These are phyloP conservation scores for Perizoma flavofasciatum DNA, from an alignment of 2,888 invertebrate species.

Conservation along the genomic window DNA sequence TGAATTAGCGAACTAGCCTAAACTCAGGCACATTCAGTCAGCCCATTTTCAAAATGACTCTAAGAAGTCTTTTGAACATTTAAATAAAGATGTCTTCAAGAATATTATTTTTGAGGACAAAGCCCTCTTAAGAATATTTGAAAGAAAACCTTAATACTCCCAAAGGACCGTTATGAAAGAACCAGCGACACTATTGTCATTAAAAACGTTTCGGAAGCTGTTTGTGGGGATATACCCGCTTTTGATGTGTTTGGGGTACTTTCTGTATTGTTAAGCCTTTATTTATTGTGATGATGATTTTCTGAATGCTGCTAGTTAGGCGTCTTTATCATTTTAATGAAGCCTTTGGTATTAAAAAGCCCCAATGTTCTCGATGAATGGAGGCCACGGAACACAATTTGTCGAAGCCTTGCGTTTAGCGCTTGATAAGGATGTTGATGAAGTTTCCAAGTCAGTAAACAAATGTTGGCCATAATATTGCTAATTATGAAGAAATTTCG, in stretches of 20 bases:
- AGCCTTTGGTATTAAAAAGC: not conserved
- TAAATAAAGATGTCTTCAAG: slow-evolving; percentile 19
- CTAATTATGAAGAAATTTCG: too few relatives aligned
- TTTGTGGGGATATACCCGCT: slow-evolving; percentile 18
- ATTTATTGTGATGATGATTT: slow-evolving; percentile 19
- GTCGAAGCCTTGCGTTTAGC: too few relatives aligned
- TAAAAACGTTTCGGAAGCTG: slow-evolving; percentile 26
- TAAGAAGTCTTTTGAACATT: not conserved
- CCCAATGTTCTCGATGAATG: too few relatives aligned
- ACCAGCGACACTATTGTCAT: slow-evolving; percentile 30
- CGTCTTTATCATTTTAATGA: slow-evolving; percentile 5
- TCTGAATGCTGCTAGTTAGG: not conserved
- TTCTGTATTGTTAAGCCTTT: slow-evolving; percentile 16
- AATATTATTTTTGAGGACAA: slow-evolving; percentile 33
- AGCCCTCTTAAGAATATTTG: slow-evolving; percentile 30
- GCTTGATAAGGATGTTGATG: too few relatives aligned
- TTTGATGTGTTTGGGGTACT: slow-evolving; percentile 17
- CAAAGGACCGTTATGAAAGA: slow-evolving; percentile 26
- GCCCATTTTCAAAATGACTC: not conserved
- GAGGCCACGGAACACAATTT: too few relatives aligned
- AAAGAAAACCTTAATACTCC: slow-evolving; percentile 32
- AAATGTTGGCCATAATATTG: too few relatives aligned
- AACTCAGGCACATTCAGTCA: too few relatives aligned
- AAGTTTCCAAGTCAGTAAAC: too few relatives aligned
- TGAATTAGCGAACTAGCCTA: too few relatives aligned